A percentile compares a stretch with the other conserved stretches of the same genome.
phyloP scores from a whole-genome alignment of 2,797 vertebrate genomes.

The Tachyglossus aculeatus region DNA sequence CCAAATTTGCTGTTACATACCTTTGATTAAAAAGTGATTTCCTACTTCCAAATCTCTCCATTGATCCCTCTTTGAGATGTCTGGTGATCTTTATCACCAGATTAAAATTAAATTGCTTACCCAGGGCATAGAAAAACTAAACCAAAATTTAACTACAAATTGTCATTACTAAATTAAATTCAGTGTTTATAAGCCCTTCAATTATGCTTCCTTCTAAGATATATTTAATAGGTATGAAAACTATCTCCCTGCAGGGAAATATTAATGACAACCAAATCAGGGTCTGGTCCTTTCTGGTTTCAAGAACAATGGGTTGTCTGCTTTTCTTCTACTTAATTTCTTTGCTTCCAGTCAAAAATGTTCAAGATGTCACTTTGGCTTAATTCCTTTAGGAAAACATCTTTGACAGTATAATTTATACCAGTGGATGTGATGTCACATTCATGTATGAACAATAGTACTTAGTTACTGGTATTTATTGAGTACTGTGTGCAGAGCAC shows the following conservation, averaged over 20 bases:
- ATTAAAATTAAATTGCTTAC: slow-evolving; percentile 47
- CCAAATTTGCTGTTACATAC: no score
- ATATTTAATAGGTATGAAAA: slow-evolving; percentile 49
- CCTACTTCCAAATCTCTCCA: no score
- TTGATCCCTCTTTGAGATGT: neutral
- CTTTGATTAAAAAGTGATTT: no score
- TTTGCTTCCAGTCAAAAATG: slow-evolving; percentile 66
- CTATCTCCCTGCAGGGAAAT: slow-evolving; percentile 15
- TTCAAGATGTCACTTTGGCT: slow-evolving; percentile 60
- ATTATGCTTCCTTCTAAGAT: slow-evolving; percentile 36
- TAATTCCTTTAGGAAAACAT: slow-evolving; percentile 50
- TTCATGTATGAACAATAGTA: slow-evolving; percentile 49
- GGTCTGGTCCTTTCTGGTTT: slow-evolving; percentile 41
- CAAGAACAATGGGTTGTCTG: slow-evolving; percentile 48
- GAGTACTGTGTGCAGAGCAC: no score
- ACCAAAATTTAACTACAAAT: slow-evolving; percentile 49
- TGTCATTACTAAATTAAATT: slow-evolving; percentile 58
- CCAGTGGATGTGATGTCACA: slow-evolving; percentile 50
- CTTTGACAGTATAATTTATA: slow-evolving; percentile 63
- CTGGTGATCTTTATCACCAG: slow-evolving; percentile 10
- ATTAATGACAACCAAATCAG: slow-evolving; percentile 48
- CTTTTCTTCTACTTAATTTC: slow-evolving; percentile 55
- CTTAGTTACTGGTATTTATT: no score
- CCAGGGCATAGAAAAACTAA: slow-evolving; percentile 24
- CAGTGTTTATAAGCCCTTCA: slow-evolving; percentile 25